Percentiles rank a stretch among this genome's conserved stretches.
Conservation (phyloP, 2,888 invertebrate genomes). For the Eristalinus aeneus region DNA sequence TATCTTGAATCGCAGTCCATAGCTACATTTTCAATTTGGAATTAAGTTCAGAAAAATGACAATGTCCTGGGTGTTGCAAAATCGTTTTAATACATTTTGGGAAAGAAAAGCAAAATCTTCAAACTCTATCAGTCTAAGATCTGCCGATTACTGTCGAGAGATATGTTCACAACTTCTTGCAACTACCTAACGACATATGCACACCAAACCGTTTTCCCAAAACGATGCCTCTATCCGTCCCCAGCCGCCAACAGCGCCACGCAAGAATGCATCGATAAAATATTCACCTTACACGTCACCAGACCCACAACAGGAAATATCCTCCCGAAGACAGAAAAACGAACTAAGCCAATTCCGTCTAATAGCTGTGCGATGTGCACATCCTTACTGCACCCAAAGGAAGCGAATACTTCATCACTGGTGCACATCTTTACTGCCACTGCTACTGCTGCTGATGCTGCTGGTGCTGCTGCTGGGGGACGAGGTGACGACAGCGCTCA, state of each 20-base stretch:
- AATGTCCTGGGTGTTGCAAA: too few relatives aligned
- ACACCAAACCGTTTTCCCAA: neutral
- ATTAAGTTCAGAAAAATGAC: too few relatives aligned
- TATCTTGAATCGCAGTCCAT: too few relatives aligned
- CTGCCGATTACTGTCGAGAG: too few relatives aligned
- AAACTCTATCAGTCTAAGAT: too few relatives aligned
- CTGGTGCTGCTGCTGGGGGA: neutral
- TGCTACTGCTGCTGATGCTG: too few relatives aligned
- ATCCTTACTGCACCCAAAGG: constrained; percentile 47
- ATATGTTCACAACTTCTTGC: neutral
- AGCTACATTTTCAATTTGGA: too few relatives aligned
- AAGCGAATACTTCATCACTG: neutral
- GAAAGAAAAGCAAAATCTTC: too few relatives aligned
- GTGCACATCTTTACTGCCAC: neutral
- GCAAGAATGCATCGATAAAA: constrained; percentile 40
- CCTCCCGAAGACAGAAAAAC: neutral
- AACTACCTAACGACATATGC: constrained; percentile 8
- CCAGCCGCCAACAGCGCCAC: constrained; percentile 4
- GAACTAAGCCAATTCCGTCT: constrained; percentile 48
- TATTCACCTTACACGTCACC: constrained; percentile 62
- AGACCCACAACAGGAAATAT: constrained; percentile 15
- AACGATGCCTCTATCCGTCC: constrained; percentile 3
- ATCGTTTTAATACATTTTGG: too few relatives aligned
- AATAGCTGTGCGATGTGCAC: constrained; percentile 27
- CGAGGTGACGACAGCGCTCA: constrained; percentile 21